Evolutionary conservation across 2,797 vertebrate species (phyloP).

Genomic region (Eulemur mongoz): DNA sequence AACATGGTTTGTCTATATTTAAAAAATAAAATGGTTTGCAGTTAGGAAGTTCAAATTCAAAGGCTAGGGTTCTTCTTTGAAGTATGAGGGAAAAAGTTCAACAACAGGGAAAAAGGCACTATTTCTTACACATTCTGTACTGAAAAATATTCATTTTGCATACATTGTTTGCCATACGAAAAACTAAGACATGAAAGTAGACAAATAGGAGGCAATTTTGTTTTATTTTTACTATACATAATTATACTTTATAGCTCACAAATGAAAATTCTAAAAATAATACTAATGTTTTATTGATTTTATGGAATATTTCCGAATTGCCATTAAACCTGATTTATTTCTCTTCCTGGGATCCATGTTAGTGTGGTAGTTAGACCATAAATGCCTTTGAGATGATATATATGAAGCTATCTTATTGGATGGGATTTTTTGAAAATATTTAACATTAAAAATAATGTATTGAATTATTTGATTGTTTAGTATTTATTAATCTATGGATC

Average conservation of each 20-base stretch:
- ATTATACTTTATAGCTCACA: constrained; percentile 12
- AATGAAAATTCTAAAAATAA: constrained; percentile 49
- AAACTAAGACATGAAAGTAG: constrained; percentile 31
- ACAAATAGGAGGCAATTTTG: neutral
- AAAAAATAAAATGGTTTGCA: constrained; percentile 1
- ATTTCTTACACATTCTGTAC: neutral
- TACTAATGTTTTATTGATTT: neutral
- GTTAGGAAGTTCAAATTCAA: neutral
- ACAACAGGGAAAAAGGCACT: neutral
- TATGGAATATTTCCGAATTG: constrained; percentile 45
- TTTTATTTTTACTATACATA: neutral
- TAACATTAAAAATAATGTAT: constrained; percentile 14
- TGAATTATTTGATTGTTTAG: constrained; percentile 19
- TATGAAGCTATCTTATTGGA: neutral
- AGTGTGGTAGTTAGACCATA: constrained; percentile 22
- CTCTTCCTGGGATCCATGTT: neutral
- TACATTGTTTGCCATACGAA: neutral
- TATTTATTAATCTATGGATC: neutral
- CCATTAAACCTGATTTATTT: neutral
- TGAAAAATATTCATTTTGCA: constrained; percentile 42
- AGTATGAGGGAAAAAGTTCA: neutral
- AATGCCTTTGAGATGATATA: neutral
- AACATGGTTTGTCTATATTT: neutral
- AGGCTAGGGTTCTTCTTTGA: constrained; percentile 10
- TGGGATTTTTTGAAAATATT: constrained; percentile 13